These are phyloP conservation scores for Lycopodina hypogea DNA, from an alignment of 37 sponge, comb jelly and placozoan genomes.

Conservation along the genomic window DNA sequence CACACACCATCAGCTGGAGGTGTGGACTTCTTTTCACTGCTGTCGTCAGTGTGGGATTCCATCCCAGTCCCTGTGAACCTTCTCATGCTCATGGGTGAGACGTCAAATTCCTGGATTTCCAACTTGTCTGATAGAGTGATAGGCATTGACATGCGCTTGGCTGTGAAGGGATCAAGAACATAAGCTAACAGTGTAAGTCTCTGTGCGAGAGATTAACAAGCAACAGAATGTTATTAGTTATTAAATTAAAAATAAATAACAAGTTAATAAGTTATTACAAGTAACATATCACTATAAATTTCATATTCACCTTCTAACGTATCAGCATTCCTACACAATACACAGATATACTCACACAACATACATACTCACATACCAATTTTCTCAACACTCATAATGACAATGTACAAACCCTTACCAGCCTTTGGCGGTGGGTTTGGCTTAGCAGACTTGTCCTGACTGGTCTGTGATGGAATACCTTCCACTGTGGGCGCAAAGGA, in stretches of 20 bases:
- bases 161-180: neutral
- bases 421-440: neutral
- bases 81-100: slow-evolving; percentile 6
- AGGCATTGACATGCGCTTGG: neutral
- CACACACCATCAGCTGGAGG: slow-evolving; percentile 9
- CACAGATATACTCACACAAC: too few relatives aligned
- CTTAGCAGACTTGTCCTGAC: neutral
- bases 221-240: too few relatives aligned
- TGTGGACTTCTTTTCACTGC: neutral
- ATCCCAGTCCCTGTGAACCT: neutral
- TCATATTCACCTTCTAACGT: too few relatives aligned
- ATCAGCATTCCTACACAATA: too few relatives aligned
- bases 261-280: too few relatives aligned
- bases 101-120: slow-evolving; percentile 14
- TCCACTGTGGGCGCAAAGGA: neutral
- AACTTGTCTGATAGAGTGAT: neutral
- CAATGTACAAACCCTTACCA: too few relatives aligned
- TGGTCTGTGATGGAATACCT: neutral
- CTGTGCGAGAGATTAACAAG: too few relatives aligned
- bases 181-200: neutral
- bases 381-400: too few relatives aligned
- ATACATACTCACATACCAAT: too few relatives aligned
- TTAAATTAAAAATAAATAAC: too few relatives aligned
- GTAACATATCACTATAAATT: too few relatives aligned
- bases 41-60: neutral